phyloP scores from a whole-genome alignment of 2,888 invertebrate genomes.

The Tiphia femorata region DNA sequence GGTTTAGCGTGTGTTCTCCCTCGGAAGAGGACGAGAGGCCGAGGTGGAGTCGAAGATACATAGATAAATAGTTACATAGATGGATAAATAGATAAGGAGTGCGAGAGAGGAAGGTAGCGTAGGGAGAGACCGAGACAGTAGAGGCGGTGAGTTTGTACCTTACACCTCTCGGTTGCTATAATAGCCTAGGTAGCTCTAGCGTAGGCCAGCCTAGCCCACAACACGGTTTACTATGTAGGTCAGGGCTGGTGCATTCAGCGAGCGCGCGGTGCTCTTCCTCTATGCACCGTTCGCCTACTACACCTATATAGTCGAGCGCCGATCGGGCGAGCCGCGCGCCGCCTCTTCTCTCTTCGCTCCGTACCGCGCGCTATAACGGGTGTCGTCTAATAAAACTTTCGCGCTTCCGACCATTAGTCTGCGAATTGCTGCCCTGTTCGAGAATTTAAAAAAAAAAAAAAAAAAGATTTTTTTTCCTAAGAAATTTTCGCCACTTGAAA shows the following conservation, averaged over 20 bases:
- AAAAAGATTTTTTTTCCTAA: too few species aligned
- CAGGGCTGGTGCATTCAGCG: conserved; percentile 68
- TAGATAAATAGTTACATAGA: not conserved
- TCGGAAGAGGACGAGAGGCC: not conserved
- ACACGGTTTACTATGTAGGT: conserved; percentile 68
- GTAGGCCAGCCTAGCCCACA: conserved; percentile 64
- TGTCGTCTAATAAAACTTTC: too few species aligned
- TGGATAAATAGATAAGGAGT: not conserved
- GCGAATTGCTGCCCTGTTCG: too few species aligned
- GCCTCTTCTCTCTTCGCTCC: conserved; percentile 14
- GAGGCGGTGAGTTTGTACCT: not conserved
- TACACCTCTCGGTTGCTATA: conserved; percentile 37
- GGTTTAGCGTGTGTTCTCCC: conserved; percentile 18
- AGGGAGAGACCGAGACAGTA: conserved; percentile 4
- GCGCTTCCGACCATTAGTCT: too few species aligned
- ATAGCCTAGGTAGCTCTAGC: conserved; percentile 53
- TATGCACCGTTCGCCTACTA: conserved; percentile 53
- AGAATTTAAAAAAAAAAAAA: too few species aligned
- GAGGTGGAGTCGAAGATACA: not conserved
- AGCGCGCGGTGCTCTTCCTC: conserved; percentile 64
- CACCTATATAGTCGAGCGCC: conserved; percentile 9
- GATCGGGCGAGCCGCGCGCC: conserved; percentile 21
- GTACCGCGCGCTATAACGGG: conserved; percentile 9
- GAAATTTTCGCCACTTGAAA: too few species aligned
- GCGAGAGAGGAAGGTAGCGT: conserved; percentile 9